A percentile compares a stretch with the other conserved stretches of the same genome.
Conservation (phyloP, 2,888 invertebrate genomes). For the Hesperia comma region DNA sequence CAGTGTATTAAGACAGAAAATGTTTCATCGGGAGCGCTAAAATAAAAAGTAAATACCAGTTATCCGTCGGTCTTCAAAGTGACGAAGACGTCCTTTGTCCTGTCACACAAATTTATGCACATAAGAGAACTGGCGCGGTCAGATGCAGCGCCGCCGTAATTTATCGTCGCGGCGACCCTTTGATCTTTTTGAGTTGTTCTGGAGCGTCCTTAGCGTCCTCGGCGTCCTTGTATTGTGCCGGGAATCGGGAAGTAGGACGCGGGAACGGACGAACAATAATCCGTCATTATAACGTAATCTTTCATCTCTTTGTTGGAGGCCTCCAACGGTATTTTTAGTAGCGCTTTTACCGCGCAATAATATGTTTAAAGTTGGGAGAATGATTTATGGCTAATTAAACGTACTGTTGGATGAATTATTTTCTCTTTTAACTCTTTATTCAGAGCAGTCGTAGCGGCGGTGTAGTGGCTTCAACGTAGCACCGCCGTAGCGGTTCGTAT, state of each 20-base stretch:
- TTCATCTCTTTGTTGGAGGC: slow-evolving; percentile 29
- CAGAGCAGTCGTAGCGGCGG: too few species aligned
- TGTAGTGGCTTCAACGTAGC: too few species aligned
- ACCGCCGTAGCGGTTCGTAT: too few species aligned
- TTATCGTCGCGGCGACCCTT: slow-evolving; percentile 30
- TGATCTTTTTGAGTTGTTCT: slow-evolving; percentile 21
- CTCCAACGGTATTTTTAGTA: neutral
- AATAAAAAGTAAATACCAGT: neutral
- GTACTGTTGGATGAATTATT: too few species aligned
- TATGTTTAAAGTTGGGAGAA: too few species aligned
- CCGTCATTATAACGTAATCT: slow-evolving; percentile 33
- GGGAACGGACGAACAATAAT: slow-evolving; percentile 24
- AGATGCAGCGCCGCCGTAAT: slow-evolving; percentile 26
- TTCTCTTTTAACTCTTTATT: too few species aligned
- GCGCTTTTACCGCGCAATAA: neutral
- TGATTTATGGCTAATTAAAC: too few species aligned
- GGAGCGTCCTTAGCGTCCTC: slow-evolving; percentile 8
- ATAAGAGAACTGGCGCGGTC: slow-evolving; percentile 22
- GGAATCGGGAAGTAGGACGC: neutral
- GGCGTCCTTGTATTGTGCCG: neutral
- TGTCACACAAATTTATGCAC: slow-evolving; percentile 27
- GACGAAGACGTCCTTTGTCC: slow-evolving; percentile 1
- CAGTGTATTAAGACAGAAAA: neutral
- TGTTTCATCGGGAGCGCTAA: neutral
- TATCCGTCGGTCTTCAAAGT: neutral